Evolutionary conservation across 2,888 invertebrate genomes (phyloP).

Genomic region (Aporophyla nigra): DNA sequence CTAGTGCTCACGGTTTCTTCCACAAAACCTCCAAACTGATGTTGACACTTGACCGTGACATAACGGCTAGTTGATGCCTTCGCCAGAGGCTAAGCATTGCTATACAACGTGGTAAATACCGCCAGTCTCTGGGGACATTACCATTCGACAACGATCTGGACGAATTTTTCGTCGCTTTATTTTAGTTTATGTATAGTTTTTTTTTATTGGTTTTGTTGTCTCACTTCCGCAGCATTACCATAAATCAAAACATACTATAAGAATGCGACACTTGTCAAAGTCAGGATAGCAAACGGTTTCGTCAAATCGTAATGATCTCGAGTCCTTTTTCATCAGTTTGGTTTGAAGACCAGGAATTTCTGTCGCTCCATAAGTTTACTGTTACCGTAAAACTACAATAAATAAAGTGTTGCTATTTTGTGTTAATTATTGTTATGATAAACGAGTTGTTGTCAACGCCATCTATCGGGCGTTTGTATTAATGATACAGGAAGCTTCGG

Average conservation of each 20-base stretch:
- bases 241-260: constrained; percentile 23
- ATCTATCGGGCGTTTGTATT: constrained; percentile 70
- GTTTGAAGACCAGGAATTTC: constrained; percentile 9
- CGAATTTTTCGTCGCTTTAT: too few species aligned
- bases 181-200: too few species aligned
- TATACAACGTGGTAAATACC: too few species aligned
- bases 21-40: too few species aligned
- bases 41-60: too few species aligned
- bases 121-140: too few species aligned
- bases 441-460: constrained; percentile 75
- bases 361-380: constrained; percentile 19
- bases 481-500: constrained; percentile 62
- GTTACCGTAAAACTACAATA: constrained; percentile 13
- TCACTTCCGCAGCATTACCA: not conserved
- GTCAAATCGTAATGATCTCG: constrained; percentile 32
- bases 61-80: too few species aligned
- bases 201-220: not conserved
- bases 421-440: constrained; percentile 77
- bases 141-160: too few species aligned
- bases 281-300: constrained; percentile 6
- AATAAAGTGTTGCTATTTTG: constrained; percentile 63
- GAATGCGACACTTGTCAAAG: constrained; percentile 8
- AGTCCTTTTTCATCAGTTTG: constrained; percentile 1
- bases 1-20: too few species aligned
- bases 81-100: too few species aligned